Conservation (phyloP, 2,113 vertebrate species). For the Agelaius phoeniceus region DNA sequence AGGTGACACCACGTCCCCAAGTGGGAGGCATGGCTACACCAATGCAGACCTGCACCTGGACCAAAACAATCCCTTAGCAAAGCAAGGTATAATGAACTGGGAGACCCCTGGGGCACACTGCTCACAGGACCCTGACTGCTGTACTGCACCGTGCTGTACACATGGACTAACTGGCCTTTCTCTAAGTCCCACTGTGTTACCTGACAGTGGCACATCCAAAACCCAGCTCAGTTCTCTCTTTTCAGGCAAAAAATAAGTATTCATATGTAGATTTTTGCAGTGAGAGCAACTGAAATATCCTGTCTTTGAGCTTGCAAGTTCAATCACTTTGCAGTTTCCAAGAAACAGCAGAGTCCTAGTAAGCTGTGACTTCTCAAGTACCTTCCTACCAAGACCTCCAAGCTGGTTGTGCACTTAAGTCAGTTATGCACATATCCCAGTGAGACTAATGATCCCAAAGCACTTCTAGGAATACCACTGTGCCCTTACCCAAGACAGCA, state of each 20-base stretch:
- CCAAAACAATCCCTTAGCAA: background rate
- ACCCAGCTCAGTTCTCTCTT: background rate
- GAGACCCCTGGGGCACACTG: background rate
- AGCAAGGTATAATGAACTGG: background rate
- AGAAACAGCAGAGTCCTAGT: background rate
- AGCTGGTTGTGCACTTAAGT: background rate
- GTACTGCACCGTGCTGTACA: accelerated
- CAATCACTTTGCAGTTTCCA: background rate
- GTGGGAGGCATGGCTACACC: accelerated
- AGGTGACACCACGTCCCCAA: background rate
- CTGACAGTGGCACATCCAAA: accelerated
- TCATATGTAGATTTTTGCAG: background rate
- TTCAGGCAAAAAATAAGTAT: background rate
- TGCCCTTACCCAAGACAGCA: background rate
- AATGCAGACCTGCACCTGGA: background rate
- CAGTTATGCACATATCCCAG: background rate
- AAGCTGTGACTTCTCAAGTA: background rate
- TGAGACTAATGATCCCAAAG: background rate
- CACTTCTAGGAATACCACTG: background rate
- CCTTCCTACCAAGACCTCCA: background rate
- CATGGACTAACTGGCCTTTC: background rate
- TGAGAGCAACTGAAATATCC: background rate
- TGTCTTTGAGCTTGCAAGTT: background rate
- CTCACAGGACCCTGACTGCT: background rate
- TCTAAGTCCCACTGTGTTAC: background rate